Evolutionary conservation across 2,888 invertebrate genomes (phyloP), one percentile per base, ranked within the genome.

Genomic region (Mesorhabditis spiculigera): DNA sequence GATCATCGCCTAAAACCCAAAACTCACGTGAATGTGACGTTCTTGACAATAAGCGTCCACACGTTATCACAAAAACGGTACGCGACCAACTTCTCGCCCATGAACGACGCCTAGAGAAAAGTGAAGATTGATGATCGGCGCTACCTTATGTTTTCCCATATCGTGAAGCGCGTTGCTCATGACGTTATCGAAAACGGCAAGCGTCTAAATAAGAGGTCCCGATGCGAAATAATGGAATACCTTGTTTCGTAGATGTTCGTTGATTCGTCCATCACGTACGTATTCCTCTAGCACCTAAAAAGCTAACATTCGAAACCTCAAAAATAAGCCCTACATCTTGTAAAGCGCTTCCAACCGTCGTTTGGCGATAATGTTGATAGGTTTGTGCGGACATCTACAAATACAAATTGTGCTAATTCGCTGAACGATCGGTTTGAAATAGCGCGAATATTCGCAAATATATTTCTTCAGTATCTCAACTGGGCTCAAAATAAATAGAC

Each of bases 31-130:
- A 97, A 96, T 87, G 97, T 96, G 6, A 96, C 96, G 88, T 96
- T 93, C 86, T 95, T 95, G 82, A 99, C 89, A 91, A 99, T 94
- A 86, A 99, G 94, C 5, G 98, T 99, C 98, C 98, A 99, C 3
- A 99, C 98, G 89, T 98, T 98, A 89, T 98, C 98, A 90, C 98
- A 98, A 89, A 98, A 99, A 85, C 98, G 89, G 87, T 92, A 90
- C 90, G 91, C 90, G 81, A 90, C 89, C 75, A 91, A 86, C 81
- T 90, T 89, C 13, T 90, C 90, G 63, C 89, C 89, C 89, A 50
- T 50, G 58, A 50, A 50, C n/a, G 8, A n/a, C 58, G 58, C 58
- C 58, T 28, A 3, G 28, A 28, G 28, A 28, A 28, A 28, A 28
- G 28, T 28, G 28, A 28, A 28, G 28, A 1, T 28, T 28, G 28